Evolutionary conservation across 1,140 invertebrate genomes (phyloP).

Genomic region (Musca domestica): DNA sequence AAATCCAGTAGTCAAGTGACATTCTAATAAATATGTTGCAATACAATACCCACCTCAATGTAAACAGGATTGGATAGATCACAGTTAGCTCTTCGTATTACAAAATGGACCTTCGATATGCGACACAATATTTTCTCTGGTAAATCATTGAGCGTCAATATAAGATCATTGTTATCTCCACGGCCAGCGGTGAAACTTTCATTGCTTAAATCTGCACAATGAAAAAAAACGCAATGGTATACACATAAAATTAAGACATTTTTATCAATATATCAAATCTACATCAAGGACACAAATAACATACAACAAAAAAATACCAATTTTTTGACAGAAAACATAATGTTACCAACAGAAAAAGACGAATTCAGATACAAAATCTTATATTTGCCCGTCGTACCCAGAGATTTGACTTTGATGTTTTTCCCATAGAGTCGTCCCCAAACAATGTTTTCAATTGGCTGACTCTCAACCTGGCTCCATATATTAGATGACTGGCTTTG

Average conservation of each 20-base stretch:
- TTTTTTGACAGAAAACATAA: conserved; percentile 20
- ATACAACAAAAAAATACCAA: not conserved
- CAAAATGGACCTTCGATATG: conserved; percentile 51
- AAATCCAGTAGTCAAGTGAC: too few relatives aligned
- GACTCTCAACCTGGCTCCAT: conserved; percentile 48
- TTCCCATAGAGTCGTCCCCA: conserved; percentile 51
- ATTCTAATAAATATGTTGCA: too few relatives aligned
- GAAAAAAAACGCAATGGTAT: not conserved
- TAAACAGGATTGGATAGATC: conserved; percentile 49
- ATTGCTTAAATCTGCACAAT: conserved; percentile 42
- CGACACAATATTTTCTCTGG: conserved; percentile 49
- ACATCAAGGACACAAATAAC: not conserved
- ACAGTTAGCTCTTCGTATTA: conserved; percentile 42
- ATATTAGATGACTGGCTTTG: conserved; percentile 49
- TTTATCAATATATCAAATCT: conserved; percentile 1
- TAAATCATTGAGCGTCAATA: conserved; percentile 44
- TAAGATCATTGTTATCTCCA: conserved; percentile 45
- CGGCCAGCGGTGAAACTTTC: conserved; percentile 47
- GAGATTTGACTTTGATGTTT: conserved; percentile 49
- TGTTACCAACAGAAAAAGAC: conserved; percentile 48
- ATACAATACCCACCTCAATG: conserved; percentile 45
- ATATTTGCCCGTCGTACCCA: conserved; percentile 47
- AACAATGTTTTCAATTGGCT: conserved; percentile 48
- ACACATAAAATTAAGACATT: conserved; percentile 6
- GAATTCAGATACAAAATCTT: conserved; percentile 47